These are phyloP conservation scores for Amphimedon queenslandica DNA, from an alignment of 37 sponge, comb jelly and placozoan genomes.

Conservation along the genomic window DNA sequence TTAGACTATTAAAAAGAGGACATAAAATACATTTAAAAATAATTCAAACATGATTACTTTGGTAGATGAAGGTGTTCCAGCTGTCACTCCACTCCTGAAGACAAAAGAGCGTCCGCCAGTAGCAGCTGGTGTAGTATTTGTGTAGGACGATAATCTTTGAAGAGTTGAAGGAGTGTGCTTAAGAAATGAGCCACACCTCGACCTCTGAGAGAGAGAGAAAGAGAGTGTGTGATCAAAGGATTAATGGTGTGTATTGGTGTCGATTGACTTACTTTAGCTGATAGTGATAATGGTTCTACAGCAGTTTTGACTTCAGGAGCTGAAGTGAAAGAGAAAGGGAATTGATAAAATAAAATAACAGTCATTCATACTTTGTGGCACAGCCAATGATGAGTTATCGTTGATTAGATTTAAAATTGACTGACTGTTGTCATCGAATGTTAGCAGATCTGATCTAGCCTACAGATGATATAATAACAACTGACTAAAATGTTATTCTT, in stretches of 20 bases:
- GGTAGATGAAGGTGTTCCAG: neutral
- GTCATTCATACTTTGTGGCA: constrained; percentile 24
- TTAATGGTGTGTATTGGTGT: neutral
- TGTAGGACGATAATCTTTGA: constrained; percentile 33
- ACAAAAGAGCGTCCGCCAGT: constrained; percentile 46
- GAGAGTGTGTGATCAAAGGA: neutral
- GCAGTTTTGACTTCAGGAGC: no score
- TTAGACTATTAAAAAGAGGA: neutral
- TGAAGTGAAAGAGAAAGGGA: neutral
- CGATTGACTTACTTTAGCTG: neutral
- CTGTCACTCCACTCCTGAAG: constrained; percentile 61
- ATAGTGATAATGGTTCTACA: no score
- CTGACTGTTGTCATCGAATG: constrained; percentile 71
- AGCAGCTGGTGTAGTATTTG: constrained; percentile 19
- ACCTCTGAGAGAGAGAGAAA: neutral
- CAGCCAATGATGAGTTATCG: constrained; percentile 43
- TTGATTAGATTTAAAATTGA: constrained; percentile 51
- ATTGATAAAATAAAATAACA: neutral
- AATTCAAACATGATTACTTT: neutral
- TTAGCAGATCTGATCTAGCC: neutral
- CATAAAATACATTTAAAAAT: neutral
- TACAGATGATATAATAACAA: neutral
- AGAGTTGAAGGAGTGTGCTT: constrained; percentile 30
- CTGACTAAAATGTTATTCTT: neutral
- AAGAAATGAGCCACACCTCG: constrained; percentile 61